Evolutionary conservation across 1,140 invertebrate genomes (phyloP).

Genomic region (Mactra quadrangularis): DNA sequence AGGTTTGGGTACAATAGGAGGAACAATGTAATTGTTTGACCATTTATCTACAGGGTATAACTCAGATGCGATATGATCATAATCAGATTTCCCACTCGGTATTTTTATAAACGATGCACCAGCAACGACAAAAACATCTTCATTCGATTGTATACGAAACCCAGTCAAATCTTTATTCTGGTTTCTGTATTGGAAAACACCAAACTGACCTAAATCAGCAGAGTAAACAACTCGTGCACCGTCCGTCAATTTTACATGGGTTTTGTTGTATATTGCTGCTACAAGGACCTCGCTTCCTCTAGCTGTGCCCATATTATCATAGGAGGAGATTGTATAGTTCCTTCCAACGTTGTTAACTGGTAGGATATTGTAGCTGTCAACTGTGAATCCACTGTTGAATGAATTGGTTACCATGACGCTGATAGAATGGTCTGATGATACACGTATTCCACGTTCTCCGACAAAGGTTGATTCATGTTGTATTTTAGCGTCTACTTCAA

Average conservation of each 20-base stretch:
- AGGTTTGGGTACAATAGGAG: not conserved
- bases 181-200: not conserved
- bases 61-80: no score
- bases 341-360: not conserved
- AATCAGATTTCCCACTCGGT: not conserved
- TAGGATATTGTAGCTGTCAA: not conserved
- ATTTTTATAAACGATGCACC: not conserved
- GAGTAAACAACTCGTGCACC: not conserved
- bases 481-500: not conserved
- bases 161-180: not conserved
- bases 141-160: not conserved
- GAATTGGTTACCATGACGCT: slow-evolving; percentile 6
- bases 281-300: not conserved
- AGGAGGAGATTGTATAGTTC: not conserved
- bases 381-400: not conserved
- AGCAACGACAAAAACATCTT: not conserved
- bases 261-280: not conserved
- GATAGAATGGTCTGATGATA: not conserved
- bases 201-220: not conserved
- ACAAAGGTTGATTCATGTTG: slow-evolving; percentile 6
- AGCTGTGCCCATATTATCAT: not conserved
- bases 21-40: not conserved
- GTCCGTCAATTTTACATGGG: not conserved
- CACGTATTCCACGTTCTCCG: not conserved
- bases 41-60: not conserved